A percentile compares a stretch with the other conserved stretches of the same genome.
phyloP scores from a whole-genome alignment of 2,888 invertebrate genomes.

The Conistra vaccinii region DNA sequence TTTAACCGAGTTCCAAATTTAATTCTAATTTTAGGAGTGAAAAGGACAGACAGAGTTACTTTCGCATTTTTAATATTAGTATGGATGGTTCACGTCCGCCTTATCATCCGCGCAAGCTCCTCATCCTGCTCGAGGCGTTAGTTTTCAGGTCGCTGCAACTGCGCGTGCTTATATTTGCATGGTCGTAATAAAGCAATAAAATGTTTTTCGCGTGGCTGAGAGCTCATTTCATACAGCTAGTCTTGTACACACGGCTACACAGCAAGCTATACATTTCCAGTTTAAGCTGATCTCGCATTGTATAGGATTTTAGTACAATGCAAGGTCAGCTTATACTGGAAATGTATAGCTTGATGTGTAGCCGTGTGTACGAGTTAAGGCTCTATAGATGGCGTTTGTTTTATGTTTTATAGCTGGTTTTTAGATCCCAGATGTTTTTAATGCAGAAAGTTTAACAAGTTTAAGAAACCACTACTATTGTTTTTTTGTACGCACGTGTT shows the following conservation, averaged over 20 bases:
- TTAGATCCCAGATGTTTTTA: slow-evolving; percentile 39
- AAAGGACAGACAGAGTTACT: no score
- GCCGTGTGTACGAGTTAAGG: slow-evolving; percentile 60
- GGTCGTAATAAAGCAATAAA: slow-evolving; percentile 79
- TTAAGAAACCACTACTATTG: slow-evolving; percentile 3
- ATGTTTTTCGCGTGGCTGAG: slow-evolving; percentile 70
- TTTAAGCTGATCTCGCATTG: no score
- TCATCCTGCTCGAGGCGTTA: slow-evolving; percentile 37
- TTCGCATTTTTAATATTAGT: no score
- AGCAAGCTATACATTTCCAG: no score
- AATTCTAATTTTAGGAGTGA: background rate
- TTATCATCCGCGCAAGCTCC: background rate
- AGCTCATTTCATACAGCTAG: slow-evolving; percentile 70
- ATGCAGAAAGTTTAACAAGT: slow-evolving; percentile 24
- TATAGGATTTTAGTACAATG: no score
- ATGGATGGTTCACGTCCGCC: background rate
- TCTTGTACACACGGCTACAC: no score
- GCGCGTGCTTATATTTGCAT: slow-evolving; percentile 78
- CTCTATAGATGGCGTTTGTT: slow-evolving; percentile 42
- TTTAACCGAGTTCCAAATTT: background rate
- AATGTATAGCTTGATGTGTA: no score
- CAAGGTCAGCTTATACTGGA: no score
- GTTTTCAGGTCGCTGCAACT: slow-evolving; percentile 76
- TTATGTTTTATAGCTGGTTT: slow-evolving; percentile 36
- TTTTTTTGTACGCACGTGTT: background rate